A percentile compares a stretch with the other conserved stretches of the same genome.
Evolutionary conservation across 2,113 vertebrate species (phyloP).

Genomic region (Xiphophorus couchianus): DNA sequence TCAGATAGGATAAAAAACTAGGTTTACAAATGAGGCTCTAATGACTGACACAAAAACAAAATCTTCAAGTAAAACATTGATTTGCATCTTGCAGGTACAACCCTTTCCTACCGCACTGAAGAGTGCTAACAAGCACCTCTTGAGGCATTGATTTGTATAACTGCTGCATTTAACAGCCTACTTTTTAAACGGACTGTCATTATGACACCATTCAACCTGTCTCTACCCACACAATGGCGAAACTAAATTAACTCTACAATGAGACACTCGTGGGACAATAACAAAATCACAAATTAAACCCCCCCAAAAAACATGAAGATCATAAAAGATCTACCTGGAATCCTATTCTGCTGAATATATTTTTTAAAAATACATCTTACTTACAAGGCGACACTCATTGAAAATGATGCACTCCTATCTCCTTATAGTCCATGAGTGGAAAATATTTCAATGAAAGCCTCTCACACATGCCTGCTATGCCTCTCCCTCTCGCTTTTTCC

Average conservation of each 20-base stretch:
- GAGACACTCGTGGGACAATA: conserved; percentile 4
- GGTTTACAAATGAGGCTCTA: conserved; percentile 5
- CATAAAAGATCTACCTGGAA: not conserved
- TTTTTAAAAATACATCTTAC: conserved; percentile 44
- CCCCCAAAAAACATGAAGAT: conserved; percentile 6
- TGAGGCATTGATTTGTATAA: not conserved
- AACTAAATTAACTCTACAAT: conserved; percentile 36
- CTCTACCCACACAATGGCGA: not conserved
- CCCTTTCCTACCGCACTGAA: conserved; percentile 10
- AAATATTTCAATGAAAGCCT: conserved; percentile 60
- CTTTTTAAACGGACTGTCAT: not conserved
- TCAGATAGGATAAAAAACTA: not conserved
- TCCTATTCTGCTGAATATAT: conserved; percentile 3
- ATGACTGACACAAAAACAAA: conserved; percentile 4
- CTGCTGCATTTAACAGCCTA: not conserved
- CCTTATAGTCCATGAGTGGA: conserved; percentile 53
- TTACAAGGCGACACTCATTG: conserved; percentile 65
- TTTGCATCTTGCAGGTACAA: conserved; percentile 20
- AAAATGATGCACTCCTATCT: conserved; percentile 38
- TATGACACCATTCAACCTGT: not conserved
- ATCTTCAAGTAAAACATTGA: not conserved
- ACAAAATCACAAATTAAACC: conserved; percentile 12
- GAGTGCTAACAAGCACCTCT: not conserved
- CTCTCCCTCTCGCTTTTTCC: conserved; percentile 17
- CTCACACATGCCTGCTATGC: conserved; percentile 46